Evolutionary conservation across 2,888 invertebrate species (phyloP), one percentile per base, ranked within the genome.

Genomic region (Lutraria lutraria): DNA sequence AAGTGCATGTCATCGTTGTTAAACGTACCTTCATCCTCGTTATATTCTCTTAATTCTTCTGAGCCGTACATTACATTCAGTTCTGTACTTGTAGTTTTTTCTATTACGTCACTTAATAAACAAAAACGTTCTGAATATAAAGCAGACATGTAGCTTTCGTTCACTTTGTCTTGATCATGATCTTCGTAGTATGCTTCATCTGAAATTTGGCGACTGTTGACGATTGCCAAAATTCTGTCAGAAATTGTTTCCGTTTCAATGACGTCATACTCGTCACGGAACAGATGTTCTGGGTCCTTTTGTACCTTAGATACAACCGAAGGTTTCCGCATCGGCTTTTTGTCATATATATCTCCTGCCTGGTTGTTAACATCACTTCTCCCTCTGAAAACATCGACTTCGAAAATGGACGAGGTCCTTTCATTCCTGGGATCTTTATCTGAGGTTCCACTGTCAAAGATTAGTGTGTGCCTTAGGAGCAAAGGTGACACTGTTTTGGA

Each of bases 231-330:
- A 16, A 89, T 86, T 34, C 83, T 86, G 53, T 89, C 68, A 10
- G 86, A 86, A n/a, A 89, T 89, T 2, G 83, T 86, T 43, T 68
- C 43, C 0, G 86, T 89, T 10, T 81, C 83, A 1, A 89, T 68
- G 19, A 83, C 86, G 34, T 86, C 89, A 52, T 86, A 89, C 10
- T 79, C 86, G 31, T 86, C 86, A 79, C 88, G 86, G 83, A 88
- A 88, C 1, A 83, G 88, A n/a, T 86, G 29, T 25, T 79, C 56
- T 19, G 85, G 81, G 0, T n/a, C 21, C 31, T 4, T 0, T 13
- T 60, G 34, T 13, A 34, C 19, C 10, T 6, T 19, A 21, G 19
- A 82, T 19, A 25, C 29, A n/a, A 21, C 12, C 10, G 21, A 29
- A 34, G 34, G 29, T 16, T 43, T 63, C 19, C 34, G 54, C 1